Percentiles rank a stretch among this genome's conserved stretches.
Conservation (phyloP, 2,113 vertebrate genomes). For the Climacteris rufus region DNA sequence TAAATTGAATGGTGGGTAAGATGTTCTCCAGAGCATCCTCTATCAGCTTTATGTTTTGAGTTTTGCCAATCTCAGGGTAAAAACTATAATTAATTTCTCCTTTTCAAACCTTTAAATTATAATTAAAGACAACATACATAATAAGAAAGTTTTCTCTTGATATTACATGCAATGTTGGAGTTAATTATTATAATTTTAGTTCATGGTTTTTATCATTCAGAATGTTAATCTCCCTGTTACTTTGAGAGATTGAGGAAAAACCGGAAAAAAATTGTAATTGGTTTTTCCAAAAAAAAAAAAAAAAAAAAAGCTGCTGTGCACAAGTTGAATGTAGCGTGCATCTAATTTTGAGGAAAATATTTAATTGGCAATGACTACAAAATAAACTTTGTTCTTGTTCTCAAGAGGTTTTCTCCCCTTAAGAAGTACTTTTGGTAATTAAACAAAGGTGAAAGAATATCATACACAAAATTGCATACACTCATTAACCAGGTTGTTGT, state of each 20-base stretch:
- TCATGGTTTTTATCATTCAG: not conserved
- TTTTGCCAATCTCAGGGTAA: constrained; percentile 23
- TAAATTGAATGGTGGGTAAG: constrained; percentile 23
- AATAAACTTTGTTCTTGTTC: constrained; percentile 15
- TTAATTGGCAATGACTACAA: not conserved
- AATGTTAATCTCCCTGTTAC: constrained; percentile 33
- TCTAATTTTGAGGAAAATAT: not conserved
- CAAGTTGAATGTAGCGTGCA: not conserved
- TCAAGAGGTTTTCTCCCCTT: not conserved
- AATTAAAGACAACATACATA: constrained; percentile 58
- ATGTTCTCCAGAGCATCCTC: constrained; percentile 13
- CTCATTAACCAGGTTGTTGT: not conserved
- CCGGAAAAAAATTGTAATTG: not conserved
- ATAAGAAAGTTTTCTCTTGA: constrained; percentile 59
- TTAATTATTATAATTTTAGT: constrained; percentile 60
- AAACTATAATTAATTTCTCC: constrained; percentile 55
- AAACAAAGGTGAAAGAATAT: not conserved
- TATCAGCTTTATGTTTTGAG: constrained; percentile 35
- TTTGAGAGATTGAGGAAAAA: not conserved
- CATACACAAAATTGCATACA: not conserved
- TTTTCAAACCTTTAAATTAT: constrained; percentile 51
- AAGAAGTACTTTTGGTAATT: not conserved
- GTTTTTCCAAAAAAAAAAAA: not conserved
- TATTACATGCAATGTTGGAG: constrained; percentile 33
- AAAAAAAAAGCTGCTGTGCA: not conserved